Conservation (phyloP, 2,888 invertebrate genomes). For the Mechanitis messenoides region DNA sequence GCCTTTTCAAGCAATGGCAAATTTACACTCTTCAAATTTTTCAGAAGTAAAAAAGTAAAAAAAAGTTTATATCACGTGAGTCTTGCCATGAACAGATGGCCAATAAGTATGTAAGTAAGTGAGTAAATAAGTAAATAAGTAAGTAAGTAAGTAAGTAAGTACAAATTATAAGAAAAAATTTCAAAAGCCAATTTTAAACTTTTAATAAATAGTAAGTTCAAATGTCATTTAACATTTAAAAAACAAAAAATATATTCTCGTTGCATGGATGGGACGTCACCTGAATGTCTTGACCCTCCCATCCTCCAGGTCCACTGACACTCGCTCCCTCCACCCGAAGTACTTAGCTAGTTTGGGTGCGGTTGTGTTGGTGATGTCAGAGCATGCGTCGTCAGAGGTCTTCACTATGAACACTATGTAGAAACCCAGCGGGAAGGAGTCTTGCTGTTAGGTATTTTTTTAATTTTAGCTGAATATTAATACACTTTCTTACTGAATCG, state of each 20-base stretch:
- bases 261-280: slow-evolving; percentile 31
- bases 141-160: too few species aligned
- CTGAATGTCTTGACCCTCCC: slow-evolving; percentile 59
- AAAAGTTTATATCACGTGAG: not conserved
- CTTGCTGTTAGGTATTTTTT: slow-evolving; percentile 67
- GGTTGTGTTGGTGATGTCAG: slow-evolving; percentile 36
- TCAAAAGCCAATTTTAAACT: too few species aligned
- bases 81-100: too few species aligned
- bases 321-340: slow-evolving; percentile 48
- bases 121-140: too few species aligned
- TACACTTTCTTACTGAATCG: too few species aligned
- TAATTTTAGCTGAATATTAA: slow-evolving; percentile 25
- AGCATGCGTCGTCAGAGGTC: slow-evolving; percentile 76
- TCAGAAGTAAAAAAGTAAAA: too few species aligned
- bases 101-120: too few species aligned
- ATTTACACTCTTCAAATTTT: not conserved
- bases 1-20: not conserved
- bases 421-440: slow-evolving; percentile 81
- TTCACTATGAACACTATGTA: slow-evolving; percentile 87
- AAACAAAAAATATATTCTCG: too few species aligned
- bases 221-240: too few species aligned
- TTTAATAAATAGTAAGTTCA: too few species aligned
- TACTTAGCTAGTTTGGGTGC: slow-evolving; percentile 49
- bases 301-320: slow-evolving; percentile 40
- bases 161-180: too few species aligned